Base-by-base conservation (phyloP, 2,113 vertebrate genomes). In the Gopherus evgoodei region DNA sequence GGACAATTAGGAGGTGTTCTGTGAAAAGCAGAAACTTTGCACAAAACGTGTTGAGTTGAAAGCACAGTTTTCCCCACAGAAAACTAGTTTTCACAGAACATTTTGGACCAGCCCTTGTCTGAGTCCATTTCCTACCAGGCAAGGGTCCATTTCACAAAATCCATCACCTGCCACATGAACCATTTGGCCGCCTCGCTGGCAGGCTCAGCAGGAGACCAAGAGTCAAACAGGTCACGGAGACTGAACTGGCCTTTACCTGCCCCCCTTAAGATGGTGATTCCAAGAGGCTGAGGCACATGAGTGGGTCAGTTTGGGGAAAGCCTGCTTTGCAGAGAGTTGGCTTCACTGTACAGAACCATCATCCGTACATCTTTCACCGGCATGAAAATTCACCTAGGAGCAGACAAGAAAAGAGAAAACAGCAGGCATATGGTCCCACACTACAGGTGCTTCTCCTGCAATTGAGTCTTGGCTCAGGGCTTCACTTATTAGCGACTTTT, bases 381-480 rank as follows among this genome's bases (percentile, higher is more conserved):
- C 85, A 95, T 87, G 52, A 84, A 96, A 96, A 92, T 85, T 90
- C 81, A 53, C 69, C 81, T 75, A 88, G 89, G 85, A 93, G 9
- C 89, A 91, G 95, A 93, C 57, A 11, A 27, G n/a, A 53, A 76
- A 38, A 19, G 12, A 42, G 29, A 65, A 69, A 1, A 22, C 53
- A 88, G 75, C 78, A 89, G 89, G 84, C 83, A 69, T 53, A 19
- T 93, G 94, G 91, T 95, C 96, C 93, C 95, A 14, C 47, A 54
- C 95, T 87, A 94, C 95, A 96, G 94, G 94, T 95, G 93, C 88
- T 95, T 92, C 53, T 83, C 42, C 95, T 96, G 82, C 96, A 96
- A 90, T 95, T 95, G 92, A 91, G 80, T 83, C 94, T 91, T 96
- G 97, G 96, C 96, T 97, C 89, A 88, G 69, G 96, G 89, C 91